phyloP scores from a whole-genome alignment of 2,797 vertebrate genomes.

The Heteromormyrus szaboi region DNA sequence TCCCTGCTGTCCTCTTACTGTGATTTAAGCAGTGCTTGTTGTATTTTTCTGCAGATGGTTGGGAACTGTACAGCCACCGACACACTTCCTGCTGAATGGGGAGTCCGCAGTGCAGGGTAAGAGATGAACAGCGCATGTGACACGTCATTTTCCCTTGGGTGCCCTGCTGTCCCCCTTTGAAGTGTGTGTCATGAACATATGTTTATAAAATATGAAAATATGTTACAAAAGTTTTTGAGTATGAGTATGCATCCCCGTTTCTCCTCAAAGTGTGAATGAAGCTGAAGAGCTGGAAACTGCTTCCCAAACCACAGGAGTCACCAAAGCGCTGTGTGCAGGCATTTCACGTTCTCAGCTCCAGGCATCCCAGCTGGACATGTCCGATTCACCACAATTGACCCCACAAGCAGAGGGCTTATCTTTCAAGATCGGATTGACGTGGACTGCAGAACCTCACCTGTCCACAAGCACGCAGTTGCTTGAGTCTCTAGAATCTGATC shows the following conservation, averaged over 20 bases:
- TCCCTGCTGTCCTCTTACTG: neutral
- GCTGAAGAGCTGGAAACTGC: neutral
- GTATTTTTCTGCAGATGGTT: constrained; percentile 41
- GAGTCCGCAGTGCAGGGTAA: constrained; percentile 43
- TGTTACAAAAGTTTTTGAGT: neutral
- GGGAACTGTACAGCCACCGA: constrained; percentile 20
- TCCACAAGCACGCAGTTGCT: constrained; percentile 15
- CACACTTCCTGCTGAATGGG: constrained; percentile 32
- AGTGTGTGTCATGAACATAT: constrained; percentile 5
- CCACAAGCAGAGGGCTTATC: neutral
- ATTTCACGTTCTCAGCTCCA: neutral
- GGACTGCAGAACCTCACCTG: constrained; percentile 22
- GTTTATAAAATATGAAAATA: neutral
- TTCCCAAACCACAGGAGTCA: neutral
- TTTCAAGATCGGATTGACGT: neutral
- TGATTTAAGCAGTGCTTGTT: neutral
- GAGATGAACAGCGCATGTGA: constrained; percentile 12
- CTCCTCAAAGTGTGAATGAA: neutral
- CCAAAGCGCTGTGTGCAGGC: neutral
- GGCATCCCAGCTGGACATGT: neutral
- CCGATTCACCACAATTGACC: neutral
- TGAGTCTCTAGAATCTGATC: neutral
- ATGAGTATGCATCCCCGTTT: neutral
- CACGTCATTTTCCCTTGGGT: neutral
- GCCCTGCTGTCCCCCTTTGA: neutral